Percentiles rank a stretch among this genome's conserved stretches.
Evolutionary conservation across 2,888 invertebrate species (phyloP).

Genomic region (Drosophila parthenogenetica): DNA sequence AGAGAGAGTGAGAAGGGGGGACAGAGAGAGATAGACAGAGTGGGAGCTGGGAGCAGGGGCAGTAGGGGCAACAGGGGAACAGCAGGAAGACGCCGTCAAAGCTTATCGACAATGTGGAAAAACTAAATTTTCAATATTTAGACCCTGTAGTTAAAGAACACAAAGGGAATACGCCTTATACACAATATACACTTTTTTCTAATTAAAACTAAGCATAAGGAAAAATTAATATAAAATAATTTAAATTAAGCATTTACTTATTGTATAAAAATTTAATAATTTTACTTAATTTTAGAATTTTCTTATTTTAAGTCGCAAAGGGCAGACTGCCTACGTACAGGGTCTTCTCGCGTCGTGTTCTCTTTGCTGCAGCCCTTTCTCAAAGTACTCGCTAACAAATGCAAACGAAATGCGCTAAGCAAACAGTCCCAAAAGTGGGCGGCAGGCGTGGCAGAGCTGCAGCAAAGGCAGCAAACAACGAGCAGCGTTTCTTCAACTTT

Average conservation of each 20-base stretch:
- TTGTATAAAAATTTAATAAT: too few species aligned
- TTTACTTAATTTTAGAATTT: too few species aligned
- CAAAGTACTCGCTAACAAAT: conserved; percentile 9
- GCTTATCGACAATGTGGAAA: conserved; percentile 26
- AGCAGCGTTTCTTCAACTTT: conserved; percentile 68
- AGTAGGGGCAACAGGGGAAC: too few species aligned
- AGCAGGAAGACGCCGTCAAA: conserved; percentile 1
- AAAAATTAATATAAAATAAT: too few species aligned
- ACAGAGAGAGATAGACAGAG: neutral
- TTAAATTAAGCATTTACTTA: too few species aligned
- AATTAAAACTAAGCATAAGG: too few species aligned
- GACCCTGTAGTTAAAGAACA: neutral
- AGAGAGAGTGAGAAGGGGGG: neutral
- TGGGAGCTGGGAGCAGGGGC: neutral
- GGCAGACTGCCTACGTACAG: neutral
- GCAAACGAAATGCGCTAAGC: conserved; percentile 37
- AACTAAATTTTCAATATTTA: conserved; percentile 13
- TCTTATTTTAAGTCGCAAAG: too few species aligned
- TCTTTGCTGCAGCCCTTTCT: neutral
- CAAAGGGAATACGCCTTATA: neutral
- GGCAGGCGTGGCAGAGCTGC: conserved; percentile 57
- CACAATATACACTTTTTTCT: too few species aligned
- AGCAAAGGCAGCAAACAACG: conserved; percentile 12
- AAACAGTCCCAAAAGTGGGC: conserved; percentile 54
- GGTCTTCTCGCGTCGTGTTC: neutral